phyloP scores from a whole-genome alignment of 2,113 vertebrate species.

The Microtus richardsoni region DNA sequence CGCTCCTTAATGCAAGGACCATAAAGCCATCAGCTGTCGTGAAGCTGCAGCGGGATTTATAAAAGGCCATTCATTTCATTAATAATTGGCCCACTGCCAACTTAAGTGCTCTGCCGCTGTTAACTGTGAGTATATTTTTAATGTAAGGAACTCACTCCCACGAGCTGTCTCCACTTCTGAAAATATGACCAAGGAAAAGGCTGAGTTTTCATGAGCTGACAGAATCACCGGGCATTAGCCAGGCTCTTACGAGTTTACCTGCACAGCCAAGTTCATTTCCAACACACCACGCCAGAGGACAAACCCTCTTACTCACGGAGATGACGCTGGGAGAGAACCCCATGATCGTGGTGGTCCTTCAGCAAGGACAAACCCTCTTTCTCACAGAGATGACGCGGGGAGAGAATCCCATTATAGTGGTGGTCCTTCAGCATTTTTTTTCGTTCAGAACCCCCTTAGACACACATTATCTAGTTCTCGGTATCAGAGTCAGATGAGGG shows the following conservation, averaged over 20 bases:
- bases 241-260: conserved; percentile 50
- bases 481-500: background rate
- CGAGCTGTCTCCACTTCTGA: conserved; percentile 85
- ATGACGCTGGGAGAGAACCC: background rate
- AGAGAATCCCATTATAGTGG: background rate
- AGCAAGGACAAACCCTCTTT: background rate
- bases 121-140: conserved; percentile 88
- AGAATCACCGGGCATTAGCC: conserved; percentile 53
- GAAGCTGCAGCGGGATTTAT: conserved; percentile 83
- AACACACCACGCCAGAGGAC: background rate
- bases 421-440: background rate
- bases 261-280: conserved; percentile 16
- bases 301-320: background rate
- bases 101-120: conserved; percentile 87
- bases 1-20: conserved; percentile 82
- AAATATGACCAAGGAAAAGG: conserved; percentile 84
- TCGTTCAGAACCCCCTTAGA: background rate
- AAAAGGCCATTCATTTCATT: conserved; percentile 88
- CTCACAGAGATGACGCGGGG: background rate
- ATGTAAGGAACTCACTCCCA: conserved; percentile 83
- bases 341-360: background rate
- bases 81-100: conserved; percentile 88
- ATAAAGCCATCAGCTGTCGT: conserved; percentile 85
- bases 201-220: conserved; percentile 58
- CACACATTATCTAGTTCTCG: background rate